These are phyloP conservation scores for Halcyon malimbica DNA, from an alignment of 2,113 vertebrate species.

Conservation along the genomic window DNA sequence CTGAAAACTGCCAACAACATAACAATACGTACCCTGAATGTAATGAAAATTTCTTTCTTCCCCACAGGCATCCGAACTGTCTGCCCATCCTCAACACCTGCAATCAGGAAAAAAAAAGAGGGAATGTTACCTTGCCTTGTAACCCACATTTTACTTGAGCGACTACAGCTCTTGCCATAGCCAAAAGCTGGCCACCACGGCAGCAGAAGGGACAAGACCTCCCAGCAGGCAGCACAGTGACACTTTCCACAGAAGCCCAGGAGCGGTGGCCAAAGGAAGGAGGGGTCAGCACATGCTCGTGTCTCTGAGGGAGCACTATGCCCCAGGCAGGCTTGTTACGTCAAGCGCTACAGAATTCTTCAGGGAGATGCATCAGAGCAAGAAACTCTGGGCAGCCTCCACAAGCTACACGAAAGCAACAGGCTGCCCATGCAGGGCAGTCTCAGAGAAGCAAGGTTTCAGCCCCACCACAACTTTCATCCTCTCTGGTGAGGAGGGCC, in stretches of 20 bases:
- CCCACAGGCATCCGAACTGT: constrained; percentile 96
- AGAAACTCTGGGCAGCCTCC: background rate
- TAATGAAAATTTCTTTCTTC: constrained; percentile 95
- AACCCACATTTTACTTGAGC: rapidly evolving
- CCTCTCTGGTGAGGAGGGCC: background rate
- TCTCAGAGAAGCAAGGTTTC: background rate
- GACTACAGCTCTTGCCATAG: background rate
- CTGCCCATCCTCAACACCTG: constrained; percentile 96
- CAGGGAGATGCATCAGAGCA: background rate
- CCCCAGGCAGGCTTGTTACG: rapidly evolving
- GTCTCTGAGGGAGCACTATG: background rate
- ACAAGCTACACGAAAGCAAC: background rate
- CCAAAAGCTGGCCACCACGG: background rate
- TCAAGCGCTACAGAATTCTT: background rate
- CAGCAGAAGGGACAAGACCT: background rate
- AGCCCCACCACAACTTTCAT: background rate
- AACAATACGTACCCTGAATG: constrained; percentile 83
- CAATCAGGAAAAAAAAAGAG: background rate
- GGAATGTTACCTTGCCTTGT: background rate
- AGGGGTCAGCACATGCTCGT: background rate
- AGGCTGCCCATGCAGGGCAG: background rate
- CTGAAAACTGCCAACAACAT: rapidly evolving
- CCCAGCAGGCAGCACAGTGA: background rate
- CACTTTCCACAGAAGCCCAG: background rate
- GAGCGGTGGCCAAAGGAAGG: background rate